These are phyloP conservation scores for Drosophila subpulchrella DNA, from an alignment of 1,140 invertebrate species.

Conservation along the genomic window DNA sequence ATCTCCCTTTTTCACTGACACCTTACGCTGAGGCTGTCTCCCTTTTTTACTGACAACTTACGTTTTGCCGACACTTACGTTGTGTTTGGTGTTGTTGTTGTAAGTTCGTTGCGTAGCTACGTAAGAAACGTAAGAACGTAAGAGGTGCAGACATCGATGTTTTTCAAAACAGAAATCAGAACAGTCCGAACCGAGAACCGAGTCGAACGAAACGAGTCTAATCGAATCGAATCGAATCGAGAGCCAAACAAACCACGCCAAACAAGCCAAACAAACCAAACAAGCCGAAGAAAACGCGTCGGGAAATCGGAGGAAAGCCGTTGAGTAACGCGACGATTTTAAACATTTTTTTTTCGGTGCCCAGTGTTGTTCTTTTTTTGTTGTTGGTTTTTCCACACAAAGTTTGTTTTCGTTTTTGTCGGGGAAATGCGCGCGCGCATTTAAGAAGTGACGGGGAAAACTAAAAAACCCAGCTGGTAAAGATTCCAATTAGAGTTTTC, in stretches of 20 bases:
- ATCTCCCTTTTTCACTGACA: too few relatives aligned
- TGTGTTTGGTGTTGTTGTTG: too few relatives aligned
- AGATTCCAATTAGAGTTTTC: slow-evolving; percentile 12
- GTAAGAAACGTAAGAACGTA: too few relatives aligned
- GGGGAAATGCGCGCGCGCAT: slow-evolving; percentile 72
- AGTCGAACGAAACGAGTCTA: not conserved
- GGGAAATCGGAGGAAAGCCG: slow-evolving; percentile 13
- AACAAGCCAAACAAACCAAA: not conserved
- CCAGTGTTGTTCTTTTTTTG: slow-evolving; percentile 48
- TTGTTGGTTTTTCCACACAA: slow-evolving; percentile 3
- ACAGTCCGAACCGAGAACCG: not conserved
- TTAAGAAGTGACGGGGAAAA: slow-evolving; percentile 28
- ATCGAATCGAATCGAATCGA: not conserved
- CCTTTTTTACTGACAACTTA: too few relatives aligned
- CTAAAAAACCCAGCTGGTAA: slow-evolving; percentile 39
- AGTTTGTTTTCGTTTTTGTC: slow-evolving; percentile 45
- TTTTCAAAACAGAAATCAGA: not conserved
- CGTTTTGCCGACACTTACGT: too few relatives aligned
- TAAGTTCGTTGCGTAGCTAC: too few relatives aligned
- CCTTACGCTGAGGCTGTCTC: too few relatives aligned
- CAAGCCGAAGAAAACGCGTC: slow-evolving; percentile 24
- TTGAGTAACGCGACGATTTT: slow-evolving; percentile 20
- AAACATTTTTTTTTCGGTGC: slow-evolving; percentile 30
- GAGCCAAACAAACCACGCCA: slow-evolving; percentile 1
- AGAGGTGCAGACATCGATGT: too few relatives aligned